Evolutionary conservation across 92 coral and sea anemone genomes (phyloP), one percentile per base, ranked within the genome.

Genomic region (Metridium senile): DNA sequence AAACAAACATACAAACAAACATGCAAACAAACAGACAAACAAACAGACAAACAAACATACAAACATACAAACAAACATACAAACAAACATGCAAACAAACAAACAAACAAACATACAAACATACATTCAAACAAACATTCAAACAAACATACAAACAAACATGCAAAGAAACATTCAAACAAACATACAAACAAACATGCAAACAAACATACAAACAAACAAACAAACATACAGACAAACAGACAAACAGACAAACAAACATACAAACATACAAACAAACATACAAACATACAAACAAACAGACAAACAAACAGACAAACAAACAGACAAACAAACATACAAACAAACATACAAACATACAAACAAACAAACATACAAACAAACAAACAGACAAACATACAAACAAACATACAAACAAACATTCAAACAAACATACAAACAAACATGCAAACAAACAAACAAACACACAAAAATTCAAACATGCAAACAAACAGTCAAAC

Each of bases 121-220:
- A 62, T 62, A 13, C 67, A 62, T 17, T 16, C 67, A 62, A 16
- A 25, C 67, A 62, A 32, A 62, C 67, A 62, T 1, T 1, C 67
- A 62, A 1, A 62, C 67, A 62, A 2, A 3, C 62, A 56, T 56
- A 56, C 62, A 56, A 27, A 13, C 67, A 62, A 16, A 62, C 67
- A 62, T 17, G 13, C 67, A 62, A 16, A 62, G 25, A 62, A 32
- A 62, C 67, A 62, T 62, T 11, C 67, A 62, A 32, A 62, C 67
- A 62, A 26, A 57, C 63, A 57, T 57, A 57, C 63, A 57, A 4
- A 57, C 63, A 57, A 20, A 39, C 49, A 6, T 39, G 49, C 49
- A 39, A 39, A 39, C 49, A 39, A 4, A 39, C 49, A 39, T 4
- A 39, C 49, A 39, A 4, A 39, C 49, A 13, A 4, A 39, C 49